A percentile compares a stretch with the other conserved stretches of the same genome.
phyloP scores from a whole-genome alignment of 2,113 vertebrate species.

The Sitta europaea region DNA sequence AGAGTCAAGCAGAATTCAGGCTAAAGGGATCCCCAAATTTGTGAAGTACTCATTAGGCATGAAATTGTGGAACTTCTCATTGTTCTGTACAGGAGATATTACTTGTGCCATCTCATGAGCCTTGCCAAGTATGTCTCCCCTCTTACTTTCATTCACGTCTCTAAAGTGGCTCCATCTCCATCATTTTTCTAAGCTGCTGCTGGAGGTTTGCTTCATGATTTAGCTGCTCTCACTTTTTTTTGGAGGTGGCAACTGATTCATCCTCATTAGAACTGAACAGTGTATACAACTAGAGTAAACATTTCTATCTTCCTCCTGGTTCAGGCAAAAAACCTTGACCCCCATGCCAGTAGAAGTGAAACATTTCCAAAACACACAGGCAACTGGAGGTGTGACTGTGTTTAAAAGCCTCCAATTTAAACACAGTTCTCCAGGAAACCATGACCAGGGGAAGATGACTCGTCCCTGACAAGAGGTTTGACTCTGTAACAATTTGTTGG shows the following conservation, averaged over 20 bases:
- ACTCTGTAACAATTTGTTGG: neutral
- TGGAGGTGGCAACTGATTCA: neutral
- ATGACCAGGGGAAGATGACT: neutral
- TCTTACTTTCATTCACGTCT: slow-evolving; percentile 45
- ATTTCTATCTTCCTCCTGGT: neutral
- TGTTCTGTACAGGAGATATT: neutral
- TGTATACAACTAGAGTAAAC: neutral
- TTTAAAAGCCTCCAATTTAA: neutral
- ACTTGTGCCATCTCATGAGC: neutral
- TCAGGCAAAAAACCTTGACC: slow-evolving; percentile 26
- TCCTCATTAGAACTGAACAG: neutral
- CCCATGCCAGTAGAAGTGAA: neutral
- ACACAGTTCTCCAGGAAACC: slow-evolving; percentile 2
- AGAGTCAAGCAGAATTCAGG: neutral
- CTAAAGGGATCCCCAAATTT: neutral
- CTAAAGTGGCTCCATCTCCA: neutral
- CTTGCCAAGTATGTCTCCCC: neutral
- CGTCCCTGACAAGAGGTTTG: neutral
- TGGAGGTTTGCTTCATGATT: neutral
- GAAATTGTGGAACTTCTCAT: neutral
- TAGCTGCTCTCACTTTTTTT: neutral
- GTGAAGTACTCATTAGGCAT: neutral
- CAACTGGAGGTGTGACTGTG: neutral
- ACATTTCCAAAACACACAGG: neutral
- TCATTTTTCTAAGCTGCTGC: slow-evolving; percentile 20